Conservation (phyloP, 2,888 invertebrate species). For the Trichogramma evanescens region DNA sequence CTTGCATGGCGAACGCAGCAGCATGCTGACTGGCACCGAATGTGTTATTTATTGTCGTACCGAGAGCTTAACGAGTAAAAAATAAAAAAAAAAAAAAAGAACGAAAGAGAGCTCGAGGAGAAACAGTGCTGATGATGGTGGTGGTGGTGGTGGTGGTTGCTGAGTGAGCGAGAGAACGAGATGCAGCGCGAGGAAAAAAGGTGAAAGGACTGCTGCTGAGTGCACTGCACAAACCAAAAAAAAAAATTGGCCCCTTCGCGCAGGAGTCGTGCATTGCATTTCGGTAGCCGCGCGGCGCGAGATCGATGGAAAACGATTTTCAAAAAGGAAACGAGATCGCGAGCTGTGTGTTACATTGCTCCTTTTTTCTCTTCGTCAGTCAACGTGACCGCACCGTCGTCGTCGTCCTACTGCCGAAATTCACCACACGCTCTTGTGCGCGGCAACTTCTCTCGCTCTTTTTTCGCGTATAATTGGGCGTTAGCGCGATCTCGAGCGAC, state of each 20-base stretch:
- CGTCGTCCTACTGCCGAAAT: too few species aligned
- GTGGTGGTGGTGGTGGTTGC: too few species aligned
- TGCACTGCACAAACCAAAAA: neutral
- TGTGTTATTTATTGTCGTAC: too few species aligned
- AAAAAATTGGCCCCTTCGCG: too few species aligned
- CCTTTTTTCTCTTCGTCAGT: neutral
- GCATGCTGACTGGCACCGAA: too few species aligned
- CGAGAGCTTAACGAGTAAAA: neutral
- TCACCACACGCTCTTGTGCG: too few species aligned
- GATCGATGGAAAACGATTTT: constrained; percentile 21
- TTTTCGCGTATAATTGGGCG: too few species aligned
- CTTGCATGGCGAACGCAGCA: constrained; percentile 21
- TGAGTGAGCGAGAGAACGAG: neutral
- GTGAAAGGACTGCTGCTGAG: constrained; percentile 11
- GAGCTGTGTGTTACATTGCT: neutral
- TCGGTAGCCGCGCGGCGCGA: neutral
- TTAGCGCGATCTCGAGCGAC: too few species aligned
- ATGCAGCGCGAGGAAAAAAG: constrained; percentile 2
- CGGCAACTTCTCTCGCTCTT: too few species aligned
- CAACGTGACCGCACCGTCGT: too few species aligned
- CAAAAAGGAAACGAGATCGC: constrained; percentile 13
- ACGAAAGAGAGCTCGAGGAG: neutral
- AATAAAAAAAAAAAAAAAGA: neutral
- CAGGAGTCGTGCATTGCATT: neutral
- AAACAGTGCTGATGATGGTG: neutral